Base-by-base conservation (phyloP, 2,113 vertebrate species). In the Perognathus longimembris region DNA sequence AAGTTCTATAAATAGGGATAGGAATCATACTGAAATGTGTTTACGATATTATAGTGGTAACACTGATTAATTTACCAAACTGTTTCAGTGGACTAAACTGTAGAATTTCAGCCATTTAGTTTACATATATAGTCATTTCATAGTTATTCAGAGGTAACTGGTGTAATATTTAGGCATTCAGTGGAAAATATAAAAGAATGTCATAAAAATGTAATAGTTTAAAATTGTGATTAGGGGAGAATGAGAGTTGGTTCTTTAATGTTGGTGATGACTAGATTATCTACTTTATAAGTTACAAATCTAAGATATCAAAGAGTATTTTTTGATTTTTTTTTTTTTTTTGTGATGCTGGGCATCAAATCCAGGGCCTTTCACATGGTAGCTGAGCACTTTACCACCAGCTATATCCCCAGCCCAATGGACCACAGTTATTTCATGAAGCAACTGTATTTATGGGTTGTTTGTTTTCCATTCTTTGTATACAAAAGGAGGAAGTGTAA, bases 41-140 rank as follows among this genome's bases (percentile, higher is more conserved):
- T 84, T 69, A 59, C 24, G 76, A 36, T 88, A 59, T 81, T 78
- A 38, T 78, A 11, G 1, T 80, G 83, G 3, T 81, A 90, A 57
- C 76, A 92, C 69, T 92, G 76, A 61, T 66, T 80, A 90, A 30
- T 82, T 95, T 96, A 89, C 34, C 26, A 40, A 91, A 83, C 79
- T 92, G 6, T 17, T 84, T 88, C 69, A 74, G 64, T 81, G 66
- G 81, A 91, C 8, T 82, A 88, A 83, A 64, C 69, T 94, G 67
- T 74, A 93, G 81, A 95, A 87, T 88, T 66, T 73, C 0, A 93
- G 26, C 22, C 36, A 74, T 32, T 6, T 83, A 26, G 2, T 89
- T 14, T 83, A 81, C 9, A 15, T 70, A 40, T 45, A 20, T 64
- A 17, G 0, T 77, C 38, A 90, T 86, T 89, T 95, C 79, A 38